phyloP scores from a whole-genome alignment of 1,140 invertebrate species.

The Drosophila paulistorum region DNA sequence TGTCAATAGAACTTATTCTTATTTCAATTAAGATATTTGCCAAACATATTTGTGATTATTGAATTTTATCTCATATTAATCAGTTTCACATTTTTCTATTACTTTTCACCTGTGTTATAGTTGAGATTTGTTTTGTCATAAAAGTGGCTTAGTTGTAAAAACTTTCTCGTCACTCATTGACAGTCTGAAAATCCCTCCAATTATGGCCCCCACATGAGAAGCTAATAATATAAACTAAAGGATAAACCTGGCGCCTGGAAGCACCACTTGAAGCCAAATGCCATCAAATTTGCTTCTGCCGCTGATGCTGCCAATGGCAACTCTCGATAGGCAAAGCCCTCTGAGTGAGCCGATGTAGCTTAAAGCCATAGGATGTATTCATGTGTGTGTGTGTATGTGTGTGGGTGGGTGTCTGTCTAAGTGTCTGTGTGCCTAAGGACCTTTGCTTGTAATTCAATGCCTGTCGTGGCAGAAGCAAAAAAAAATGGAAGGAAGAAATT shows the following conservation, averaged over 20 bases:
- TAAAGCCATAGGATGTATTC: constrained; percentile 51
- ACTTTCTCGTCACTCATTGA: constrained; percentile 8
- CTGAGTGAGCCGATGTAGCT: constrained; percentile 42
- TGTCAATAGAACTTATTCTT: too few species aligned
- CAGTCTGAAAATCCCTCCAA: constrained; percentile 61
- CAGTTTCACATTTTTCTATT: not conserved
- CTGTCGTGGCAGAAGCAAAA: constrained; percentile 38
- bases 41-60: not conserved
- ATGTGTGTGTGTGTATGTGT: constrained; percentile 35
- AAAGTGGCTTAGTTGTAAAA: constrained; percentile 9
- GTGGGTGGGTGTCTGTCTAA: constrained; percentile 37
- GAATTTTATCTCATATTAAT: not conserved
- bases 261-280: constrained; percentile 54
- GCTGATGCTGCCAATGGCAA: constrained; percentile 45
- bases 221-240: constrained; percentile 79
- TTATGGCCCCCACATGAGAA: constrained; percentile 68
- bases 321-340: constrained; percentile 31
- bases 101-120: constrained; percentile 1
- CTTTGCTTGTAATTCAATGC: constrained; percentile 63
- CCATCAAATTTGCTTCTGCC: constrained; percentile 59
- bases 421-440: constrained; percentile 39
- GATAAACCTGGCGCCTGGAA: constrained; percentile 60
- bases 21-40: too few species aligned
- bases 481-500: constrained; percentile 31
- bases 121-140: constrained; percentile 11